phyloP scores from a whole-genome alignment of 2,797 vertebrate genomes.

The Etheostoma perlongum region DNA sequence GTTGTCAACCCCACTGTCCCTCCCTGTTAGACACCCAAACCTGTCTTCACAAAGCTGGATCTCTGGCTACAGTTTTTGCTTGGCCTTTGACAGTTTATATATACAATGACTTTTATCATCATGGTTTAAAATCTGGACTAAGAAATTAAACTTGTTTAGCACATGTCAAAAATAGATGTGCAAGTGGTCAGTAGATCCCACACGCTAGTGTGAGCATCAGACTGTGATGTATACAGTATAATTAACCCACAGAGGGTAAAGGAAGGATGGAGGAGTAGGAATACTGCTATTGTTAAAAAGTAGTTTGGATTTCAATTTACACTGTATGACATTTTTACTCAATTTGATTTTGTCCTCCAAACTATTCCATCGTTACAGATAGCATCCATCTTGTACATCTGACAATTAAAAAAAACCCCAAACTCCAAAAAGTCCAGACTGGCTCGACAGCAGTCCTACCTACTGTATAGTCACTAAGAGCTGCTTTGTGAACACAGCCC shows the following conservation, averaged over 20 bases:
- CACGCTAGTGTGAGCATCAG: neutral
- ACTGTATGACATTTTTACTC: too few relatives aligned
- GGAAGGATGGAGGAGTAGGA: neutral
- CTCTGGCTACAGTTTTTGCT: conserved; percentile 37
- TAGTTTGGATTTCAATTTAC: too few relatives aligned
- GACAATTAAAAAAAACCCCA: neutral
- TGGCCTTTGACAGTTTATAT: neutral
- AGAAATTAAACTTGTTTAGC: neutral
- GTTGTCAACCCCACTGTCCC: conserved; percentile 36
- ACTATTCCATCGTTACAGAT: neutral
- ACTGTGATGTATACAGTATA: neutral
- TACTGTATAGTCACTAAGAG: conserved; percentile 50
- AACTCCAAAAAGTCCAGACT: conserved; percentile 15
- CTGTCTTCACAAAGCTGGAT: conserved; percentile 76
- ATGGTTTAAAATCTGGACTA: conserved; percentile 18
- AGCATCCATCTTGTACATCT: conserved; percentile 8
- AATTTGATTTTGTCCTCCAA: too few relatives aligned
- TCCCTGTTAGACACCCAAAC: conserved; percentile 39
- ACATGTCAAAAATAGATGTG: neutral
- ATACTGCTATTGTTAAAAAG: neutral
- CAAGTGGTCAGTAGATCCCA: neutral
- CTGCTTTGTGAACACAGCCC: conserved; percentile 78
- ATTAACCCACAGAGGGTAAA: neutral
- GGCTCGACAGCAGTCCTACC: conserved; percentile 3
- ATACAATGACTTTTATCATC: neutral